Conservation (phyloP, 1,140 invertebrate species). For the Anastrepha ludens region DNA sequence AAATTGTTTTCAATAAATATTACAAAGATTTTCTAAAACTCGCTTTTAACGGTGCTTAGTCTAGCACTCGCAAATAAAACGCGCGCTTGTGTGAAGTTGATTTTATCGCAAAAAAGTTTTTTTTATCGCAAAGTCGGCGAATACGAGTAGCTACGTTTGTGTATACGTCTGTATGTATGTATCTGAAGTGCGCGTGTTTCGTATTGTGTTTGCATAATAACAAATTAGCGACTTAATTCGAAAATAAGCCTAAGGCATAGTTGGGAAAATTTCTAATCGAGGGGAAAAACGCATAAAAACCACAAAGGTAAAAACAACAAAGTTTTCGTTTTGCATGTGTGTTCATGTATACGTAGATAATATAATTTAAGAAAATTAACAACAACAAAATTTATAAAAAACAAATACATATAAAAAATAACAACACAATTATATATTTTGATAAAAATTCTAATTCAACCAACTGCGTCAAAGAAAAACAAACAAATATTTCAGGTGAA, state of each 20-base stretch:
- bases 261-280: no score
- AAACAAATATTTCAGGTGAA: neutral
- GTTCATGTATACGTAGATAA: neutral
- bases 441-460: neutral
- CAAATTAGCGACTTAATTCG: neutral
- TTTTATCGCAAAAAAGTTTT: neutral
- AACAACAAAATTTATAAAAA: neutral
- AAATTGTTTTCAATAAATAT: neutral
- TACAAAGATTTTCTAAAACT: neutral
- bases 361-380: no score
- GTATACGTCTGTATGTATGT: neutral
- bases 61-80: neutral
- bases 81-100: neutral
- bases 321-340: neutral
- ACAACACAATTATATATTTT: neutral
- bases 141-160: neutral
- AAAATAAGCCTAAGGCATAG: neutral
- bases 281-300: no score
- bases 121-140: constrained; percentile 8
- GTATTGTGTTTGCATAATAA: neutral
- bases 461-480: no score
- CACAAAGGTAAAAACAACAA: no score
- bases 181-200: neutral
- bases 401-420: neutral
- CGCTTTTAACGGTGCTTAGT: neutral